Evolutionary conservation across 1,140 invertebrate species (phyloP).

Genomic region (Leptoteleia sp.): DNA sequence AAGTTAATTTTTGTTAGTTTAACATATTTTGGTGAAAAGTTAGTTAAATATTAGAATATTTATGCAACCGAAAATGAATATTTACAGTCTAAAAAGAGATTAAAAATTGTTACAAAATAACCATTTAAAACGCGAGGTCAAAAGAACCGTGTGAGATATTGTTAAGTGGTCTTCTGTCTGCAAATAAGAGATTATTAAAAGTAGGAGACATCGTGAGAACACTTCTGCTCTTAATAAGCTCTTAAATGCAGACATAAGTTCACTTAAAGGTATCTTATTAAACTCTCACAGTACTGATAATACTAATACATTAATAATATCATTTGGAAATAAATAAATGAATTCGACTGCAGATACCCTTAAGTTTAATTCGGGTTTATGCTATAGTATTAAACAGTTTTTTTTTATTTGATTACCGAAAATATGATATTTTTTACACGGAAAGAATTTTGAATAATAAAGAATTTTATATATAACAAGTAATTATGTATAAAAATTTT

Average conservation of each 20-base stretch:
- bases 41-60: no score
- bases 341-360: no score
- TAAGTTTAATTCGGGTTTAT: no score
- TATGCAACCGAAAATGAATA: conserved; percentile 7
- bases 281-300: conserved; percentile 18
- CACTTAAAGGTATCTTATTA: conserved; percentile 21
- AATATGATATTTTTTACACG: no score
- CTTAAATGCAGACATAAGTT: conserved; percentile 33
- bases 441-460: no score
- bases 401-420: no score
- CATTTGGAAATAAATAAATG: background rate
- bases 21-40: no score
- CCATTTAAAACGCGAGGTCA: conserved; percentile 25
- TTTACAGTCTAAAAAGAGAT: conserved; percentile 28
- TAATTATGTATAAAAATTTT: no score
- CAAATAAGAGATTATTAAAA: conserved; percentile 53
- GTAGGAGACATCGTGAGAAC: conserved; percentile 26
- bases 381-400: no score
- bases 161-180: conserved; percentile 34
- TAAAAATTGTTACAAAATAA: conserved; percentile 31
- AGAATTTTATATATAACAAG: no score
- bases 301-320: conserved; percentile 4
- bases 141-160: conserved; percentile 20
- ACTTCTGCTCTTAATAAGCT: conserved; percentile 37
- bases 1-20: no score